Conservation (phyloP, 2,888 invertebrate species). For the Escarpia spicata region DNA sequence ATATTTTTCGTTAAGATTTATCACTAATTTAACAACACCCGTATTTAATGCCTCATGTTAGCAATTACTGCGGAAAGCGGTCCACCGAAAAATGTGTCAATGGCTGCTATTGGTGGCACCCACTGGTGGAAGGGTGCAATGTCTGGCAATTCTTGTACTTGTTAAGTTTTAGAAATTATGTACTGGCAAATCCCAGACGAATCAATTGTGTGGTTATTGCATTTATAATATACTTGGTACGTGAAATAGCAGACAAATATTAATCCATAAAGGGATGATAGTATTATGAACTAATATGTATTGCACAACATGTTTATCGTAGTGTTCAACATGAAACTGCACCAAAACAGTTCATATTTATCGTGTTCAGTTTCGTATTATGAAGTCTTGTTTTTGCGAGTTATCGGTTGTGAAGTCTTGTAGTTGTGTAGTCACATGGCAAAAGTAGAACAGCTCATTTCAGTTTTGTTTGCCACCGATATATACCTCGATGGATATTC, state of each 20-base stretch:
- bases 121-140: not conserved
- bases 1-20: not conserved
- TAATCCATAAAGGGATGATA: not conserved
- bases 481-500: not conserved
- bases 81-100: not conserved
- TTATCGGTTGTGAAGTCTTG: not conserved
- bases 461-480: not conserved
- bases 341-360: constrained; percentile 6
- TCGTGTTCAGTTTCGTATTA: not conserved
- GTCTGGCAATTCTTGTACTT: not conserved
- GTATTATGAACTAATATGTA: not conserved
- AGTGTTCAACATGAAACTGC: not conserved
- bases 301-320: not conserved
- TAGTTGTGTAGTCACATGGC: not conserved
- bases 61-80: not conserved
- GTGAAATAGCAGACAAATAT: not conserved
- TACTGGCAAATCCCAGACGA: not conserved
- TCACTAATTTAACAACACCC: not conserved
- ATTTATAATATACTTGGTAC: not conserved
- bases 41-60: not conserved
- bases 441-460: not conserved
- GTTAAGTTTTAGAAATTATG: not conserved
- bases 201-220: not conserved
- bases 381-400: not conserved
- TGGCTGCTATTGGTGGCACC: not conserved